Conservation (phyloP, 35 echinoderm and acorn worm species). For the Strongylocentrotus purpuratus region DNA sequence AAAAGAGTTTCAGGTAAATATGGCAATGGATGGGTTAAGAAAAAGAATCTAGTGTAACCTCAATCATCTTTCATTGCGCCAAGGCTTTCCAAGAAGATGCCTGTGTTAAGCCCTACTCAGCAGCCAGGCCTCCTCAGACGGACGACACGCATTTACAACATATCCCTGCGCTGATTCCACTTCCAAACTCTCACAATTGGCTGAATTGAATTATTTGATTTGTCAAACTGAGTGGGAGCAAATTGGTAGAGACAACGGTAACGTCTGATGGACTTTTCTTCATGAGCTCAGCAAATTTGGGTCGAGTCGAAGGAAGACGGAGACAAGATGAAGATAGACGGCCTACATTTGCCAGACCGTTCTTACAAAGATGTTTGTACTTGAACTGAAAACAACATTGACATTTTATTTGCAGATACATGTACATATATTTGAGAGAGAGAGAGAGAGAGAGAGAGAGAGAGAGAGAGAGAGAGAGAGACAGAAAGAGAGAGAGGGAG, state of each 20-base stretch:
- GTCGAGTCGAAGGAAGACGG: not conserved
- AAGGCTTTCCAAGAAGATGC: not conserved
- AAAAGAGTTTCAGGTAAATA: not conserved
- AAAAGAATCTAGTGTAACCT: not conserved
- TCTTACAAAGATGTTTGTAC: not conserved
- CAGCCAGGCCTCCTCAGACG: not conserved
- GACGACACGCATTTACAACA: not conserved
- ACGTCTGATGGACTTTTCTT: constrained; percentile 9
- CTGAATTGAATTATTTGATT: not conserved
- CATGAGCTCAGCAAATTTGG: constrained; percentile 16
- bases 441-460: not conserved
- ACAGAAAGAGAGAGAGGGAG: too few relatives aligned
- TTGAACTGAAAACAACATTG: not conserved
- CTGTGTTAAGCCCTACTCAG: not conserved
- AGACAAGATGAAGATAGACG: not conserved
- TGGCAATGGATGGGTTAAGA: not conserved
- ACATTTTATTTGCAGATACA: not conserved
- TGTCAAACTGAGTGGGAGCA: not conserved
- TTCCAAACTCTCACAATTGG: constrained; percentile 17
- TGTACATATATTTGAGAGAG: not conserved
- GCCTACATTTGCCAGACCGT: not conserved
- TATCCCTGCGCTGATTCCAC: not conserved
- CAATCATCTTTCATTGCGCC: not conserved
- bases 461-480: too few relatives aligned
- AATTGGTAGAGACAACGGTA: constrained; percentile 1